Evolutionary conservation across 1,140 invertebrate species (phyloP).

Genomic region (Rhagoletis pomonella): DNA sequence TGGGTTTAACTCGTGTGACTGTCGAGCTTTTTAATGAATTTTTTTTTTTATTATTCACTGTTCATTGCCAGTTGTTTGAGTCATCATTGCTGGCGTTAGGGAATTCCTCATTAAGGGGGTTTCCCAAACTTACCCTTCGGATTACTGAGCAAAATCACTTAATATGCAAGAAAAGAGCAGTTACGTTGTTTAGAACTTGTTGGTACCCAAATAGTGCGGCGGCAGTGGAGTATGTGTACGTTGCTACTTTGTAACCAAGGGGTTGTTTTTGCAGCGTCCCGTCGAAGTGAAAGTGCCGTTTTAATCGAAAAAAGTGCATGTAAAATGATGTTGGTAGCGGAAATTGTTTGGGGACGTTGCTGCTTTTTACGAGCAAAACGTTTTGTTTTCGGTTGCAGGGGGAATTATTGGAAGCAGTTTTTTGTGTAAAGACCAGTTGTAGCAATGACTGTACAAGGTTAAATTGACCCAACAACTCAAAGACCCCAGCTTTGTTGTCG

Average conservation of each 20-base stretch:
- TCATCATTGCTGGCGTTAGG: conserved; percentile 4
- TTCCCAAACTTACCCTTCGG: conserved; percentile 15
- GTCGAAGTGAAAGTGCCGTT: not conserved
- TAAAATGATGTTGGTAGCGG: not conserved
- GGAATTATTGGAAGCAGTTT: not conserved
- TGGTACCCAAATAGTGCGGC: not conserved
- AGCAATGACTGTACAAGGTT: too few species aligned
- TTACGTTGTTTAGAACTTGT: not conserved
- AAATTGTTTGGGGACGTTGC: not conserved
- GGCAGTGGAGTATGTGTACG: not conserved
- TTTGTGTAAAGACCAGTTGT: too few species aligned
- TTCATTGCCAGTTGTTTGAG: conserved; percentile 9
- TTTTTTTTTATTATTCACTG: conserved; percentile 2
- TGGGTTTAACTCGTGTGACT: not conserved
- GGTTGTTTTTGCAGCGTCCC: not conserved
- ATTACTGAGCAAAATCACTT: conserved; percentile 17
- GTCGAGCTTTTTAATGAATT: not conserved
- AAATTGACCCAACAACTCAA: too few species aligned
- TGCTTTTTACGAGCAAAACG: conserved; percentile 28
- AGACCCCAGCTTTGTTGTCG: too few species aligned
- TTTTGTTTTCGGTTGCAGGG: not conserved
- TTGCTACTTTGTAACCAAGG: not conserved
- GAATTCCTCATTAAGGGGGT: conserved; percentile 51
- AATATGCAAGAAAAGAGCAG: conserved; percentile 18
- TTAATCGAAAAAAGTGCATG: not conserved